Base-by-base conservation (phyloP, 92 coral and sea anemone genomes). In the Zoanthus sociatus region DNA sequence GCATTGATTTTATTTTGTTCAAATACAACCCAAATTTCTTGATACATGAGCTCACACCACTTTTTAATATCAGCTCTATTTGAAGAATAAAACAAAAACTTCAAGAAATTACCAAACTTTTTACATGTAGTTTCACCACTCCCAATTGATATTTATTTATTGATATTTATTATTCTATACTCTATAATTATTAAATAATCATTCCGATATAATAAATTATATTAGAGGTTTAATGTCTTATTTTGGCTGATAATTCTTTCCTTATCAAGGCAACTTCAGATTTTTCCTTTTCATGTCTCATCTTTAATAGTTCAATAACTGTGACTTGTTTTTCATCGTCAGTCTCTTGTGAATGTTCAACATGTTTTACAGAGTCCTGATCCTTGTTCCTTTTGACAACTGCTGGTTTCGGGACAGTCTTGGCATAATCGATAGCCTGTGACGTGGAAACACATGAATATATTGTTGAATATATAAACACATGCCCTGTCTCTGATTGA, bases 241-340 rank as follows among this genome's bases (percentile, higher is more conserved):
- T 87, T 87, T 96, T 96, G 3, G 95, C 68, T 30, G 91, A 94
- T 60, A 95, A 51, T 6, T 97, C 94, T 73, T 95, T 95, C 87
- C 95, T 90, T 67, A 97, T 90, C 66, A 90, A 84, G 17, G 94
- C 98, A 51, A 97, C 92, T 82, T 95, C 95, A 67, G 88, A 71
- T 68, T 91, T 97, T 86, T 97, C 99, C 71, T 95, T 89, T 55
- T 95, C 95, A 84, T 97, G 99, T 86, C 99, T 90, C 93, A 92
- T 83, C 78, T 90, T 92, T 68, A 97, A 77, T 15, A 95, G 66
- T 51, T 93, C 98, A n/a, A 95, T 88, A 18, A 97, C 84, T 4
- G 99, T 89, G 48, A 92, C 75, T 1, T 92, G 89, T 30, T 75
- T 86, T 46, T 92, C 95, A n/a, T 82, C 71, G 12, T 79, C 89